phyloP scores from a whole-genome alignment of 2,797 vertebrate species.

The Neopelma chrysocephalum region DNA sequence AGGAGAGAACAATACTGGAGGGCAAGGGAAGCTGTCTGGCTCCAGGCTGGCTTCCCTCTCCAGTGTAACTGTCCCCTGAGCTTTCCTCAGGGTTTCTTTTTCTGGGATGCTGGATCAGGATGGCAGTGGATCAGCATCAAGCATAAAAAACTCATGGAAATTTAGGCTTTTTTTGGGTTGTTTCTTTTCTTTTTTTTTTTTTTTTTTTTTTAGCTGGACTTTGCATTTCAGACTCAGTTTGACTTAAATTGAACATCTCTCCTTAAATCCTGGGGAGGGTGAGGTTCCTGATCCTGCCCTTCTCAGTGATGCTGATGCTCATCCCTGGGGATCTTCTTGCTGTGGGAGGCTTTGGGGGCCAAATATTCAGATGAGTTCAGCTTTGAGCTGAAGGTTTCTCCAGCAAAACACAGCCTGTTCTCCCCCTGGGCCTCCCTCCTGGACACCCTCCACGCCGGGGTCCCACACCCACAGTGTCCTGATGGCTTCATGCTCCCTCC shows the following conservation, averaged over 20 bases:
- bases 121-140: background rate
- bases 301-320: background rate
- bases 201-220: background rate
- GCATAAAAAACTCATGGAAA: background rate
- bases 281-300: accelerated
- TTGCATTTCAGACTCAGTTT: background rate
- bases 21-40: background rate
- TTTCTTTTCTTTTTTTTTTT: background rate
- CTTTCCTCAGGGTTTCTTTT: background rate
- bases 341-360: background rate
- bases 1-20: background rate
- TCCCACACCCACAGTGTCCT: accelerated
- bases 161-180: background rate
- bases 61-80: accelerated
- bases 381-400: background rate
- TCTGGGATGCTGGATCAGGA: background rate
- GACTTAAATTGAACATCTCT: background rate
- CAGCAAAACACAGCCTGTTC: background rate
- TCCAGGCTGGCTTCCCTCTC: background rate
- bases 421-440: background rate
- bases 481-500: accelerated
- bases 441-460: accelerated
- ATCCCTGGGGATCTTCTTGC: background rate
- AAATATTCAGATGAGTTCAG: background rate
- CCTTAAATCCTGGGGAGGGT: background rate